These are phyloP conservation scores for Hypothenemus hampei DNA, from an alignment of 1,140 invertebrate species.

Conservation along the genomic window DNA sequence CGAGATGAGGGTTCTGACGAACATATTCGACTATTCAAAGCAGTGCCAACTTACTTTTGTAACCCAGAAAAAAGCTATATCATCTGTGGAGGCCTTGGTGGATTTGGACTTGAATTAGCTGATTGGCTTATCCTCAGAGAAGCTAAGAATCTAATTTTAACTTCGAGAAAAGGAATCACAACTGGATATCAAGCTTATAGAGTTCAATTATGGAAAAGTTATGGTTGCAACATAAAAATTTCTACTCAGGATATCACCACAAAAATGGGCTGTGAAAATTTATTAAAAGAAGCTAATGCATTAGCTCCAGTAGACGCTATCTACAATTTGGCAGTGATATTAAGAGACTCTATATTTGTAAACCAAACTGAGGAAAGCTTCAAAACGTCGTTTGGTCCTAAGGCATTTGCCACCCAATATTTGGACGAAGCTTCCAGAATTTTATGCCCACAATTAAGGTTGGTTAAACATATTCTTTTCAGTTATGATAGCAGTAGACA, in stretches of 20 bases:
- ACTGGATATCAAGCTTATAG: constrained; percentile 74
- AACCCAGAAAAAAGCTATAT: constrained; percentile 53
- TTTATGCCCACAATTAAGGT: constrained; percentile 49
- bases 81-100: constrained; percentile 73
- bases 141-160: constrained; percentile 71
- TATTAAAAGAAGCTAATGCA: constrained; percentile 55
- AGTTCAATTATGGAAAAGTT: constrained; percentile 54
- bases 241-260: constrained; percentile 48
- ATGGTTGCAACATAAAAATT: constrained; percentile 51
- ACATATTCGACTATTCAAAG: constrained; percentile 3
- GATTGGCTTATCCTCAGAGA: constrained; percentile 83
- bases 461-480: background rate
- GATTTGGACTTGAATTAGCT: constrained; percentile 84
- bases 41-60: constrained; percentile 31
- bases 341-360: constrained; percentile 50
- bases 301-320: constrained; percentile 66
- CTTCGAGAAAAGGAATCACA: constrained; percentile 69
- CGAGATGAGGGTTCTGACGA: constrained; percentile 48
- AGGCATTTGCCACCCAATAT: constrained; percentile 47
- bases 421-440: constrained; percentile 52
- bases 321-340: constrained; percentile 71
- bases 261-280: constrained; percentile 48
- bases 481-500: background rate
- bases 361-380: constrained; percentile 53
- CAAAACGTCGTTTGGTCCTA: constrained; percentile 47